A percentile compares a stretch with the other conserved stretches of the same genome.
phyloP scores from a whole-genome alignment of 1,140 invertebrate species.

The Trypoxylus dichotomus region DNA sequence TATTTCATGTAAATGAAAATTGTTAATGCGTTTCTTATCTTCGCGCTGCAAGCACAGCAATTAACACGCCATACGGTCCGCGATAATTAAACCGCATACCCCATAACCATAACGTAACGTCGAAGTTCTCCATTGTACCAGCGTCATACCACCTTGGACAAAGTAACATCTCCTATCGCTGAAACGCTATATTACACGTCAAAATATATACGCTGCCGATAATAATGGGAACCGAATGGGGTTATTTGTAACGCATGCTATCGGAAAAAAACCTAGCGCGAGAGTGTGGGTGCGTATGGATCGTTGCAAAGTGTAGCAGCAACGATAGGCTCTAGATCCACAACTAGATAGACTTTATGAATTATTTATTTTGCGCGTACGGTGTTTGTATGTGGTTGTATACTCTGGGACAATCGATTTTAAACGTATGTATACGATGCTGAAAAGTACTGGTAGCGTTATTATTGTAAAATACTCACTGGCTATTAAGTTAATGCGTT shows the following conservation, averaged over 20 bases:
- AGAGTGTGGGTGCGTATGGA: not conserved
- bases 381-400: no score
- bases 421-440: no score
- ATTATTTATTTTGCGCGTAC: not conserved
- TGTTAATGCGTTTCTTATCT: conserved; percentile 2
- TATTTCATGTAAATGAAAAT: not conserved
- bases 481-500: no score
- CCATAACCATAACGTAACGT: not conserved
- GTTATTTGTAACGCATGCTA: not conserved
- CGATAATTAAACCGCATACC: not conserved
- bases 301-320: not conserved
- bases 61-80: not conserved
- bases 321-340: not conserved
- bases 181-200: not conserved
- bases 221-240: not conserved
- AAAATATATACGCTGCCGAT: not conserved
- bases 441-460: no score
- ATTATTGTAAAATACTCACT: no score
- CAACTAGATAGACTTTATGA: not conserved
- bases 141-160: not conserved
- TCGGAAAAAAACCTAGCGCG: not conserved
- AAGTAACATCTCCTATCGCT: not conserved
- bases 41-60: not conserved
- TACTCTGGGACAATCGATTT: no score
- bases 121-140: not conserved